Conservation (phyloP, 2,888 invertebrate species). For the Rhingia rostrata region DNA sequence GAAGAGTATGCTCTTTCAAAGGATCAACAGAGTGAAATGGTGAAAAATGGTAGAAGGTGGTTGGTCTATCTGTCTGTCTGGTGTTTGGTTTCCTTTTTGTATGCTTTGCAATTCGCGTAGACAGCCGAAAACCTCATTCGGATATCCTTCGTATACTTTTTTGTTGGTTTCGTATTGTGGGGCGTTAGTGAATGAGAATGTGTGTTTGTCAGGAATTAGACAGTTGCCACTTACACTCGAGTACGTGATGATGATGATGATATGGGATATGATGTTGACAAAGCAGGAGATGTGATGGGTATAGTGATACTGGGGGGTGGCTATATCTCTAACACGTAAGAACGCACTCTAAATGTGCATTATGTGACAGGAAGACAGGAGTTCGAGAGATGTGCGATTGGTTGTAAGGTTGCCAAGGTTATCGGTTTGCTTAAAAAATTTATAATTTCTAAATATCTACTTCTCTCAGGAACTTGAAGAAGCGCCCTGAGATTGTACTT, state of each 20-base stretch:
- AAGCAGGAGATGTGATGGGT: constrained; percentile 16
- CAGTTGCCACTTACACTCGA: constrained; percentile 63
- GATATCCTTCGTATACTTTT: constrained; percentile 18
- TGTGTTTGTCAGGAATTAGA: constrained; percentile 62
- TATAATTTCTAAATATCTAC: background rate
- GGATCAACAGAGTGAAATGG: constrained; percentile 40
- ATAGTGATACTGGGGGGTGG: constrained; percentile 12
- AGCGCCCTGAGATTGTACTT: no score
- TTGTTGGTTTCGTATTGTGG: constrained; percentile 12
- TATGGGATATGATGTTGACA: constrained; percentile 7
- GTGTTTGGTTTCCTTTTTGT: constrained; percentile 29
- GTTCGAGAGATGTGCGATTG: background rate
- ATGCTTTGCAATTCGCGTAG: constrained; percentile 2
- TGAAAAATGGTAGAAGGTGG: background rate
- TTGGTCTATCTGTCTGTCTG: constrained; percentile 46
- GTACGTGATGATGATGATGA: constrained; percentile 54
- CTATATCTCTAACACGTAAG: constrained; percentile 38
- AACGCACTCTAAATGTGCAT: constrained; percentile 50
- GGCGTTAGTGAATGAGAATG: constrained; percentile 1
- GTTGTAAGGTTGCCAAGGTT: constrained; percentile 39
- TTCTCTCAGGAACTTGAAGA: no score
- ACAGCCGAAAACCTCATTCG: constrained; percentile 42
- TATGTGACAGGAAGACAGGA: constrained; percentile 36
- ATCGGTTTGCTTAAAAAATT: background rate
- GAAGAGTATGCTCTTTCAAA: constrained; percentile 62